A percentile compares a stretch with the other conserved stretches of the same genome.
Conservation (phyloP, 2,113 vertebrate species). For the Talpa occidentalis region DNA sequence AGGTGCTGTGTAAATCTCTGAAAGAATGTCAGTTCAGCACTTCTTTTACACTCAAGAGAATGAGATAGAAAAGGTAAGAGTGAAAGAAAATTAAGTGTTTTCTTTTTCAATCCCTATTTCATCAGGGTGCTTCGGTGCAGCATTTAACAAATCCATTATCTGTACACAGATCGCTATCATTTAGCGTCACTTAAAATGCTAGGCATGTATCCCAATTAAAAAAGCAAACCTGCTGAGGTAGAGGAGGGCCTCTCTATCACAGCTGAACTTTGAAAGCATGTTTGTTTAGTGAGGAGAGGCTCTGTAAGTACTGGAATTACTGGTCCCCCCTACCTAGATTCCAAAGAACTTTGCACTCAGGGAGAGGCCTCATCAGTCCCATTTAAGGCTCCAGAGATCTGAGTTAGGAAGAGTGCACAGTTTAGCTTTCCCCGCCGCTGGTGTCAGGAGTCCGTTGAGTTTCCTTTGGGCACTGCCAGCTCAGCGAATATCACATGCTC, state of each 20-base stretch:
- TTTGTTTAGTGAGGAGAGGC: slow-evolving; percentile 66
- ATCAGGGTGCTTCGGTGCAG: not conserved
- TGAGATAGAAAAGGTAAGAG: not conserved
- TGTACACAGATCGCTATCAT: not conserved
- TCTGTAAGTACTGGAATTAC: slow-evolving; percentile 48
- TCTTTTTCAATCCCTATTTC: not conserved
- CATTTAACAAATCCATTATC: not conserved
- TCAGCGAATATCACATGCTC: not conserved
- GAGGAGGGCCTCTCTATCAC: slow-evolving; percentile 20
- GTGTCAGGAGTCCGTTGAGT: not conserved
- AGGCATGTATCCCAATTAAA: not conserved
- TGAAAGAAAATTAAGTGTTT: not conserved
- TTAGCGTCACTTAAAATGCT: slow-evolving; percentile 28
- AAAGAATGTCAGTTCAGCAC: slow-evolving; percentile 37
- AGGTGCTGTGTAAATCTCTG: not conserved
- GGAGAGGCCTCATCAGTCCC: not conserved
- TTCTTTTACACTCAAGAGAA: not conserved
- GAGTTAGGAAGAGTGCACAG: not conserved
- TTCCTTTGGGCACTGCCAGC: not conserved
- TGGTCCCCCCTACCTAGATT: slow-evolving; percentile 25
- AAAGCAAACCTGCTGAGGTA: not conserved
- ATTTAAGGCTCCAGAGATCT: not conserved
- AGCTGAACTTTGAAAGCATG: slow-evolving; percentile 55
- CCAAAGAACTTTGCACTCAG: slow-evolving; percentile 52
- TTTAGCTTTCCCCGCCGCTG: not conserved